Evolutionary conservation across 2,888 invertebrate genomes (phyloP).

Genomic region (Eristalinus sepulchralis): DNA sequence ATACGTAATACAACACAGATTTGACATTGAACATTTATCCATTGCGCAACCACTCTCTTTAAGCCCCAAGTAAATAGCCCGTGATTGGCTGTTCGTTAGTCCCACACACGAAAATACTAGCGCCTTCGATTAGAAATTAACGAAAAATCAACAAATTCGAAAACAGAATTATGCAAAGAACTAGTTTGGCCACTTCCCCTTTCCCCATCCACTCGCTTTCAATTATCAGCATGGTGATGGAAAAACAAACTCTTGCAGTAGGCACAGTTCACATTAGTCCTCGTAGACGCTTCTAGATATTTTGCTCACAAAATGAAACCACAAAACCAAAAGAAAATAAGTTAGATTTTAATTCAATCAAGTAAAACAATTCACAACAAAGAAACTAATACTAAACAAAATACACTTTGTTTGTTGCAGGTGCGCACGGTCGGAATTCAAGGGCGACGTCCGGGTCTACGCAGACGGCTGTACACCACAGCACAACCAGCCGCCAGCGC

Average conservation of each 20-base stretch:
- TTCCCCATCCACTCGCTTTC: not conserved
- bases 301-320: constrained; percentile 44
- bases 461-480: constrained; percentile 49
- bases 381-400: not conserved
- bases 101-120: constrained; percentile 9
- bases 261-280: not conserved
- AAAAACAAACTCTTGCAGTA: not conserved
- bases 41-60: not conserved
- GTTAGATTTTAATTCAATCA: constrained; percentile 14
- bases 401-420: constrained; percentile 42
- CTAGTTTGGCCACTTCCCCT: constrained; percentile 40
- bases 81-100: not conserved
- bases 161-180: constrained; percentile 22
- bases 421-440: constrained; percentile 37
- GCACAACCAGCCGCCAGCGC: constrained; percentile 56
- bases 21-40: constrained; percentile 42
- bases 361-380: not conserved
- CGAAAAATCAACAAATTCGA: constrained; percentile 21
- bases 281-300: not conserved
- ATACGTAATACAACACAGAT: not conserved
- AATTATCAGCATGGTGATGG: constrained; percentile 9
- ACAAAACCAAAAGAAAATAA: constrained; percentile 56
- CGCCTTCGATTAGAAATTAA: constrained; percentile 7
- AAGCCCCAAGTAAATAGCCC: not conserved
- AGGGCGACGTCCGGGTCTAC: constrained; percentile 51